Conservation (phyloP, 2,888 invertebrate species). For the Cepaea hortensis region DNA sequence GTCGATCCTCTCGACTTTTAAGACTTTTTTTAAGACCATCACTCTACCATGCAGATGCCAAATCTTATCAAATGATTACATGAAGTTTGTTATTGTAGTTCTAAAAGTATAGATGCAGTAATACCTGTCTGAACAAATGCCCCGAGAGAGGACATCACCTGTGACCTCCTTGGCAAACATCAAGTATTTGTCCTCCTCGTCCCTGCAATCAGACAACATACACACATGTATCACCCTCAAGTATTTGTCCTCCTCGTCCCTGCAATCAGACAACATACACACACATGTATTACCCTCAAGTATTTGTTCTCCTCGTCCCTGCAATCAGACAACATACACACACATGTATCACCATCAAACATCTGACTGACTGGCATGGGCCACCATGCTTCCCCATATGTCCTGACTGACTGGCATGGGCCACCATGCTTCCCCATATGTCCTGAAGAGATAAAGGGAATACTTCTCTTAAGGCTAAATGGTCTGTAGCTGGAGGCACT, state of each 20-base stretch:
- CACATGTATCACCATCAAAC: conserved; percentile 58
- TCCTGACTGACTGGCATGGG: no score
- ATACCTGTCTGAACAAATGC: conserved; percentile 74
- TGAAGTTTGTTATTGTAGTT: not conserved
- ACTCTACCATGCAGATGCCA: no score
- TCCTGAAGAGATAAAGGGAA: no score
- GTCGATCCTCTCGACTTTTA: no score
- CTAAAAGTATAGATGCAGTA: not conserved
- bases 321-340: conserved; percentile 25
- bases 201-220: conserved; percentile 58
- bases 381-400: no score
- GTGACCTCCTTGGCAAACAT: conserved; percentile 74
- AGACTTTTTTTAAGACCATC: no score
- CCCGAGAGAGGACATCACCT: conserved; percentile 72
- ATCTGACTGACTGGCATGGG: conserved; percentile 52
- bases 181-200: conserved; percentile 73
- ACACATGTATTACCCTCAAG: conserved; percentile 52
- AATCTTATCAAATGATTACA: no score
- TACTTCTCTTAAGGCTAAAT: no score
- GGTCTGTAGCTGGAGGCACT: no score
- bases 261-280: conserved; percentile 49
- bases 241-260: conserved; percentile 74
- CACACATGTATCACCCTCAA: conserved; percentile 49
- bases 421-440: no score
- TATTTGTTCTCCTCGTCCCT: conserved; percentile 74